Conservation (phyloP, 2,888 invertebrate species). For the Carterocephalus palaemon region DNA sequence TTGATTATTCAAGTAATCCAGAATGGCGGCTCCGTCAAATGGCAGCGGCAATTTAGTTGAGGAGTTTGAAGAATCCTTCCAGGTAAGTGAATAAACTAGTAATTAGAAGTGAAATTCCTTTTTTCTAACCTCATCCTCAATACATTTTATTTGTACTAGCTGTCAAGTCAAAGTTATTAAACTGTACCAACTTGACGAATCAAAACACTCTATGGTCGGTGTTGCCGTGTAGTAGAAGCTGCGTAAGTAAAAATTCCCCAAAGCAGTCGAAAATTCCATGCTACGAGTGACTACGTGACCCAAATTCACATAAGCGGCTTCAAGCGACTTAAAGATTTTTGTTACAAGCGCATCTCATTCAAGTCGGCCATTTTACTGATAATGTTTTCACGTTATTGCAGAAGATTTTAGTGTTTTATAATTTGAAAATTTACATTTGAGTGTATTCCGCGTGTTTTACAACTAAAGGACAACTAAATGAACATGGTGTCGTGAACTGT, state of each 20-base stretch:
- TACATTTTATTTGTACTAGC: conserved; percentile 39
- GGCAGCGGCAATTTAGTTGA: conserved; percentile 92
- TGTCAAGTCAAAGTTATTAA: conserved; percentile 61
- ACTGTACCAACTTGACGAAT: conserved; percentile 58
- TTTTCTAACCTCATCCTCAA: conserved; percentile 48
- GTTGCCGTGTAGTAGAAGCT: conserved; percentile 61
- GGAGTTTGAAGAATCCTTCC: conserved; percentile 94
- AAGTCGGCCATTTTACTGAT: conserved; percentile 76
- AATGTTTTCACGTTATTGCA: conserved; percentile 68
- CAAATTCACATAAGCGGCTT: conserved; percentile 62
- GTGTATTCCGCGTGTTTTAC: conserved; percentile 1
- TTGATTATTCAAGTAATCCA: conserved; percentile 18
- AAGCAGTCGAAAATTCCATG: conserved; percentile 37
- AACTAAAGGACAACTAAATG: conserved; percentile 31
- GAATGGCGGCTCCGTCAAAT: conserved; percentile 88
- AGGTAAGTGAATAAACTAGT: conserved; percentile 73
- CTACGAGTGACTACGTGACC: conserved; percentile 72
- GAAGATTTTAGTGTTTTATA: conserved; percentile 48
- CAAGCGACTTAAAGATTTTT: conserved; percentile 59
- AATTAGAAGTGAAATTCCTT: conserved; percentile 26
- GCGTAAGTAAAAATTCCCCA: conserved; percentile 52
- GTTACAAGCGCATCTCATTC: conserved; percentile 66
- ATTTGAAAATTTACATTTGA: conserved; percentile 12
- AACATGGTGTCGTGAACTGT: conserved; percentile 42
- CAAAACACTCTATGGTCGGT: conserved; percentile 46